A percentile compares a stretch with the other conserved stretches of the same genome.
Conservation (phyloP, 2,797 vertebrate species). For the Limosa lapponica region DNA sequence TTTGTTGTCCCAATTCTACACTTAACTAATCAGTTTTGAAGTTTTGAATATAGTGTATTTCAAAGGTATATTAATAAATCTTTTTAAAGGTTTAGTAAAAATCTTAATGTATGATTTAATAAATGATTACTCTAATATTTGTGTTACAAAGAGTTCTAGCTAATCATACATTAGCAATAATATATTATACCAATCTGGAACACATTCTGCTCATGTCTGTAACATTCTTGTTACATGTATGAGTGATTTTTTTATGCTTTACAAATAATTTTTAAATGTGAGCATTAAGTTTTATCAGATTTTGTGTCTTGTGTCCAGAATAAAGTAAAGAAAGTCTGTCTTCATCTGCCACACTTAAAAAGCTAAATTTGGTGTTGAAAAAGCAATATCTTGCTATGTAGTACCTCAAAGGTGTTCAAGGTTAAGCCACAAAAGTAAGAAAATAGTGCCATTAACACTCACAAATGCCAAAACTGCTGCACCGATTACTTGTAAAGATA, state of each 20-base stretch:
- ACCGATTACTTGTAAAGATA: neutral
- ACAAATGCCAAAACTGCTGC: neutral
- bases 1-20: neutral
- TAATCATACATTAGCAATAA: neutral
- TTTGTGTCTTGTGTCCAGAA: neutral
- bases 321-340: neutral
- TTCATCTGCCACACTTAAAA: neutral
- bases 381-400: neutral
- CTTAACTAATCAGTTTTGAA: neutral
- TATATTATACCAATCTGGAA: neutral
- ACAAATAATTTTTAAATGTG: neutral
- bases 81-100: neutral
- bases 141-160: neutral
- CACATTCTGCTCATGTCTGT: neutral
- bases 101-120: neutral
- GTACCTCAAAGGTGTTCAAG: neutral
- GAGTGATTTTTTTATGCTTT: neutral
- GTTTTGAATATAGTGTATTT: neutral
- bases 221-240: fast-evolving
- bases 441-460: neutral
- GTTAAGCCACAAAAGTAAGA: neutral
- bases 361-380: neutral
- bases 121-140: neutral
- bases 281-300: neutral
- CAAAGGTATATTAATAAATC: neutral